These are phyloP conservation scores for Smittia aterrima DNA, from an alignment of 2,888 invertebrate species.

Conservation along the genomic window DNA sequence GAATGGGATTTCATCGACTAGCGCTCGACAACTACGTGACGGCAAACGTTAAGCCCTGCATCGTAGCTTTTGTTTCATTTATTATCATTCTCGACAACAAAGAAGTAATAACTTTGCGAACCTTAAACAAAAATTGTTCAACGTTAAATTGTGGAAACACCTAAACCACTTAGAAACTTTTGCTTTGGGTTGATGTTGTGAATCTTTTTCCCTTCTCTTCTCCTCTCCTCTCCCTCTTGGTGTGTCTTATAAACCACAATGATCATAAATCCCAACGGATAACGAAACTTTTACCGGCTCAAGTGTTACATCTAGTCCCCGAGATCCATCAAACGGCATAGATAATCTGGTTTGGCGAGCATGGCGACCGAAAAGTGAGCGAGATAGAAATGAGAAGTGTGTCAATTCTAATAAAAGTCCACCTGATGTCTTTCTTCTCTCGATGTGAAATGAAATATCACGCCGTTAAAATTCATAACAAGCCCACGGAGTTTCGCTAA, in stretches of 20 bases:
- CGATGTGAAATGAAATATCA: background rate
- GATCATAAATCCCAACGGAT: conserved; percentile 38
- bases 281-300: conserved; percentile 17
- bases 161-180: conserved; percentile 36
- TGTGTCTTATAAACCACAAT: background rate
- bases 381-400: background rate
- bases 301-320: too few relatives aligned
- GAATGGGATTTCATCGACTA: conserved; percentile 1
- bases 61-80: conserved; percentile 19
- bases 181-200: background rate
- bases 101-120: background rate
- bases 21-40: conserved; percentile 12
- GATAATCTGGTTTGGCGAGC: too few relatives aligned
- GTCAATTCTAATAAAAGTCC: conserved; percentile 37
- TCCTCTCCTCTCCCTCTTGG: too few relatives aligned
- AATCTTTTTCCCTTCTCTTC: background rate
- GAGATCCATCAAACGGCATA: too few relatives aligned
- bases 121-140: background rate
- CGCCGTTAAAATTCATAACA: background rate
- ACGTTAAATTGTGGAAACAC: conserved; percentile 18
- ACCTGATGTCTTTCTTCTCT: conserved; percentile 22
- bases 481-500: conserved; percentile 1
- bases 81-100: conserved; percentile 24
- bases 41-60: background rate
- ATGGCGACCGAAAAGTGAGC: background rate